phyloP scores from a whole-genome alignment of 2,888 invertebrate species.

The Corbicula japonica region DNA sequence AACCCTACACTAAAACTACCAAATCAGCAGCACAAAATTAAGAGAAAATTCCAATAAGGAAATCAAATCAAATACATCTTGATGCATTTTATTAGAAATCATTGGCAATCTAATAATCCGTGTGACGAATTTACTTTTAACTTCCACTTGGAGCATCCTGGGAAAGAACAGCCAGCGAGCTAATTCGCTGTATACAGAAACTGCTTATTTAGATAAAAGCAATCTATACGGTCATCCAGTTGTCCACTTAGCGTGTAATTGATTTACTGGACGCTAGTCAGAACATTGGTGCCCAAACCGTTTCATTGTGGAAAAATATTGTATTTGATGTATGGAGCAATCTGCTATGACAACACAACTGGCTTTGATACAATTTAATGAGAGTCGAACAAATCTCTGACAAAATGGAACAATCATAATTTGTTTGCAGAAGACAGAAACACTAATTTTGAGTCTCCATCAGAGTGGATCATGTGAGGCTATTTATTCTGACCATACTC shows the following conservation, averaged over 20 bases:
- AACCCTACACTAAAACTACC: too few species aligned
- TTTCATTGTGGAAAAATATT: not conserved
- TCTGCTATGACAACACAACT: conserved; percentile 4
- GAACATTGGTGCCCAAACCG: too few species aligned
- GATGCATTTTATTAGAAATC: too few species aligned
- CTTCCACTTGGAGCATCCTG: not conserved
- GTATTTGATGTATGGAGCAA: not conserved
- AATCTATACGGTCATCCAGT: conserved; percentile 13
- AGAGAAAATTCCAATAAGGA: too few species aligned
- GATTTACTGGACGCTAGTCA: conserved; percentile 24
- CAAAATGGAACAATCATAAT: too few species aligned
- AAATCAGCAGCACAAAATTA: too few species aligned
- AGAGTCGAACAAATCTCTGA: too few species aligned
- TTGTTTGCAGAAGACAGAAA: too few species aligned
- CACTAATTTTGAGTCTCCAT: too few species aligned
- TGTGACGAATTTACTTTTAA: conserved; percentile 11
- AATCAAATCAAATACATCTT: too few species aligned
- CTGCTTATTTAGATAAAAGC: conserved; percentile 27
- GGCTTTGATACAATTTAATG: not conserved
- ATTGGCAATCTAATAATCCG: conserved; percentile 17
- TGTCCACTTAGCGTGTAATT: conserved; percentile 20
- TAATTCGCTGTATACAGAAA: conserved; percentile 18
- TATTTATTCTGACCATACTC: too few species aligned
- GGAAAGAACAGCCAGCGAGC: not conserved
- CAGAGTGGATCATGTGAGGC: too few species aligned